Evolutionary conservation across 2,888 invertebrate genomes (phyloP).

Genomic region (Melieria omissa): DNA sequence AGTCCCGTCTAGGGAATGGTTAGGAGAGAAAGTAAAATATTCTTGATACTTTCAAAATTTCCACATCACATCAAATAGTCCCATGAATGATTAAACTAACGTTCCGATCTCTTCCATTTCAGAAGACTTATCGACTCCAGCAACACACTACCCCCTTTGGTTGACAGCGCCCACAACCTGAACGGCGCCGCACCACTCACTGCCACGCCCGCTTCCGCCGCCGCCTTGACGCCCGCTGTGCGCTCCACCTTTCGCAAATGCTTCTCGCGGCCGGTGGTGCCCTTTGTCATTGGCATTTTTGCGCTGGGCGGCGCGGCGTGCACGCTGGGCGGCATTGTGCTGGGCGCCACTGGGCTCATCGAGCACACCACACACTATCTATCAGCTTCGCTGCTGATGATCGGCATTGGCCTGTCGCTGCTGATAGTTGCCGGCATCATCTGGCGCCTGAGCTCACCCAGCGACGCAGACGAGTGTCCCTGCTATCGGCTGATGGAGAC

Average conservation of each 20-base stretch:
- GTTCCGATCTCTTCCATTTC: not conserved
- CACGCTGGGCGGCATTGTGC: conserved; percentile 64
- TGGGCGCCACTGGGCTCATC: conserved; percentile 64
- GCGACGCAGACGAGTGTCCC: conserved; percentile 77
- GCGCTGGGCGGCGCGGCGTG: conserved; percentile 65
- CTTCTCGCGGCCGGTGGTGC: conserved; percentile 63
- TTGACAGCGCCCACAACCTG: not conserved
- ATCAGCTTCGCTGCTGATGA: conserved; percentile 65
- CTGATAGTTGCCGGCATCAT: conserved; percentile 94
- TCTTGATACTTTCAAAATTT: not conserved
- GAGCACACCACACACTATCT: conserved; percentile 66
- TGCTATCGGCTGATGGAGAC: conserved; percentile 72
- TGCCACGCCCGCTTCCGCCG: conserved; percentile 22
- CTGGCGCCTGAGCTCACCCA: conserved; percentile 88
- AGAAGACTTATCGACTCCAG: conserved; percentile 35
- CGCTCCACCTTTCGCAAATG: conserved; percentile 59
- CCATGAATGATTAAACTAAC: not conserved
- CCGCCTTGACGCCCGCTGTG: conserved; percentile 42
- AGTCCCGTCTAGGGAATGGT: too few species aligned
- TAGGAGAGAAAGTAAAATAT: not conserved
- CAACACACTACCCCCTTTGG: conserved; percentile 29
- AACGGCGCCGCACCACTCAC: conserved; percentile 2
- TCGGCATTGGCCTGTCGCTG: conserved; percentile 86
- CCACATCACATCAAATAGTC: not conserved
- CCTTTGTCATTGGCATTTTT: conserved; percentile 64